Evolutionary conservation across 2,797 vertebrate species (phyloP).

Genomic region (Menidia menidia): DNA sequence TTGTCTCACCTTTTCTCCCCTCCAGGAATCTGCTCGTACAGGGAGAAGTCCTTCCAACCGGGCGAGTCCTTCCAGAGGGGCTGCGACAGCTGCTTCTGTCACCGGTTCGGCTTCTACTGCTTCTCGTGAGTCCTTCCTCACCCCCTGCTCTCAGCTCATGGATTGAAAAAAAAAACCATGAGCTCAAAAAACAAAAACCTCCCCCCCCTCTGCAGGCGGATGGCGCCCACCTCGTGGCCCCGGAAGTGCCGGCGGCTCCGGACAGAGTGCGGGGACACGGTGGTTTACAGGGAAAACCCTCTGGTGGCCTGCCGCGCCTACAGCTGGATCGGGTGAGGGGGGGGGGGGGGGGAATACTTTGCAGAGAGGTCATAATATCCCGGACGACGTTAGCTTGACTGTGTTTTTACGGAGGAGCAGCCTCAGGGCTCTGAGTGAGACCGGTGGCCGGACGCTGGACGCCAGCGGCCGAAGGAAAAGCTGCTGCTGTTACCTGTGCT

Average conservation of each 20-base stretch:
- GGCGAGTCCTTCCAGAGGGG: conserved; percentile 73
- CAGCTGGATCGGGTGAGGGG: conserved; percentile 74
- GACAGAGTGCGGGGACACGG: conserved; percentile 65
- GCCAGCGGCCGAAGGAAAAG: too few species aligned
- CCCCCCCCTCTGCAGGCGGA: conserved; percentile 50
- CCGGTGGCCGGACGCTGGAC: background rate
- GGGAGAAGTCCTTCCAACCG: conserved; percentile 70
- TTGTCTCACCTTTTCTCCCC: conserved; percentile 1
- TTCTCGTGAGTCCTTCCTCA: conserved; percentile 60
- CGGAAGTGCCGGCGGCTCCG: conserved; percentile 65
- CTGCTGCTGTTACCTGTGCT: too few species aligned
- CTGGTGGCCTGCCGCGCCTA: conserved; percentile 63
- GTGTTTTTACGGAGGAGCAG: background rate
- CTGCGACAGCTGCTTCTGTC: conserved; percentile 78
- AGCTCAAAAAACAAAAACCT: background rate
- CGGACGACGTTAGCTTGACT: background rate
- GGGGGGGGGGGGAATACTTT: background rate
- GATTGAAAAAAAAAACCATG: background rate
- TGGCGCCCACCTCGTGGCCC: conserved; percentile 77
- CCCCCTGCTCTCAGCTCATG: background rate
- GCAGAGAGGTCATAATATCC: background rate
- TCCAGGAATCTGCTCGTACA: conserved; percentile 68
- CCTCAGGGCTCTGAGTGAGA: background rate
- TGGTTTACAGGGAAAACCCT: conserved; percentile 71
- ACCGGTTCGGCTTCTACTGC: conserved; percentile 72